Evolutionary conservation across 1,140 invertebrate species (phyloP).

Genomic region (Drosophila watanabei): DNA sequence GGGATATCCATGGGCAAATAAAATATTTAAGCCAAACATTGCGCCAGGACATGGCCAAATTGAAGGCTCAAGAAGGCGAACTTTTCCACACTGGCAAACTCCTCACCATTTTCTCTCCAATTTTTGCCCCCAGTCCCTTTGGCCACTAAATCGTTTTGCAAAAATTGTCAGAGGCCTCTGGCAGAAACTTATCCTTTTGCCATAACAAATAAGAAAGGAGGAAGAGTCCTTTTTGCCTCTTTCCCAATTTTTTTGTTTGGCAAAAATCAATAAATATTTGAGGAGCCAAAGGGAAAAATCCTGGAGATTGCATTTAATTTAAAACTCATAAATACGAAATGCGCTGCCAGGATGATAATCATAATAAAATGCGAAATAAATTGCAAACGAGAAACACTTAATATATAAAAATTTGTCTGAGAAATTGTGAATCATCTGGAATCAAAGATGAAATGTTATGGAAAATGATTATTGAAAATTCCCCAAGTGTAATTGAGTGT

Average conservation of each 20-base stretch:
- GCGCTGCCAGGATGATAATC: conserved; percentile 61
- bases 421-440: conserved; percentile 4
- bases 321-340: conserved; percentile 83
- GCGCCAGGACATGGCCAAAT: conserved; percentile 59
- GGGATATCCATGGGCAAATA: conserved; percentile 55
- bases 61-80: conserved; percentile 67
- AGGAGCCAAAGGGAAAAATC: conserved; percentile 51
- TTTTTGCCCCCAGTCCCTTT: not conserved
- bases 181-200: conserved; percentile 70
- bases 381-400: conserved; percentile 57
- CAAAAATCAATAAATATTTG: conserved; percentile 81
- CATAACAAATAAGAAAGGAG: conserved; percentile 39
- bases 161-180: conserved; percentile 62
- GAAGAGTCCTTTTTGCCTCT: conserved; percentile 14
- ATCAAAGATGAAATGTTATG: conserved; percentile 55
- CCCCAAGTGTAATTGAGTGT: conserved; percentile 70
- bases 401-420: conserved; percentile 43
- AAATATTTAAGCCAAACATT: conserved; percentile 74
- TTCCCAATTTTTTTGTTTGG: conserved; percentile 22
- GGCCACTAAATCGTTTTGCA: conserved; percentile 75
- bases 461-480: conserved; percentile 69
- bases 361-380: conserved; percentile 67
- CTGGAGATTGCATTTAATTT: conserved; percentile 78
- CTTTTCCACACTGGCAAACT: conserved; percentile 40
- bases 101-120: not conserved